Base-by-base conservation (phyloP, 2,113 vertebrate genomes). In the Psephotus haematonotus region DNA sequence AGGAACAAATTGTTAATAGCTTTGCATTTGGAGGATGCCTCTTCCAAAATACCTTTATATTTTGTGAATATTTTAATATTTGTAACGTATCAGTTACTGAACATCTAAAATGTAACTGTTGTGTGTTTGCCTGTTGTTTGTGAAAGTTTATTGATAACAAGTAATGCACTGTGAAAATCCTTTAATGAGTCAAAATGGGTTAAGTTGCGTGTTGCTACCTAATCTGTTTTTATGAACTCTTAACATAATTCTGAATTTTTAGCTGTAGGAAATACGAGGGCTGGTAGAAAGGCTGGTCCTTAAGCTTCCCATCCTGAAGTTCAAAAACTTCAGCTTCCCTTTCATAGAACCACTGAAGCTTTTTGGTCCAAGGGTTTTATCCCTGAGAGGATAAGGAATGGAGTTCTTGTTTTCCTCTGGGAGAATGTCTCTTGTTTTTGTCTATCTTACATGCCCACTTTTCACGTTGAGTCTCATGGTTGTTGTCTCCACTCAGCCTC, bases 371-470 rank as follows among this genome's bases (percentile, higher is more conserved):
- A 31, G 28, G 17, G 27, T 28, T 67, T 89, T 53, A 22, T 49
- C 65, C 23, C 50, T 43, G 31, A 35, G 10, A 35, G 20, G 44
- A 63, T 6, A 12, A 75, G 23, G 39, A 43, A 28, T 25, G 39
- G 49, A 87, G 15, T 27, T 59, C 18, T 78, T 33, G 7, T 46
- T 82, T 16, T 69, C 25, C 23, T 68, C 25, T 69, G 25, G 33
- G 24, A 69, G 22, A 77, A 8, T 4, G 18, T 53, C 49, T 69
- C 9, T 24, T 35, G 5, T 4, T 81, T 65, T 39, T 65, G 17
- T 28, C 17, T 47, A 6, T 12, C 4, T 50, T 33, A 8, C 4
- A 1, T 17, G 2, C 18, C 31, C 62, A 0, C 17, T 79, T 44
- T 79, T 6, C 7, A 3, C 14, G 5, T 4, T 75, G 55, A 59